Conservation (phyloP, 2,797 vertebrate genomes). For the Astyanax mexicanus region DNA sequence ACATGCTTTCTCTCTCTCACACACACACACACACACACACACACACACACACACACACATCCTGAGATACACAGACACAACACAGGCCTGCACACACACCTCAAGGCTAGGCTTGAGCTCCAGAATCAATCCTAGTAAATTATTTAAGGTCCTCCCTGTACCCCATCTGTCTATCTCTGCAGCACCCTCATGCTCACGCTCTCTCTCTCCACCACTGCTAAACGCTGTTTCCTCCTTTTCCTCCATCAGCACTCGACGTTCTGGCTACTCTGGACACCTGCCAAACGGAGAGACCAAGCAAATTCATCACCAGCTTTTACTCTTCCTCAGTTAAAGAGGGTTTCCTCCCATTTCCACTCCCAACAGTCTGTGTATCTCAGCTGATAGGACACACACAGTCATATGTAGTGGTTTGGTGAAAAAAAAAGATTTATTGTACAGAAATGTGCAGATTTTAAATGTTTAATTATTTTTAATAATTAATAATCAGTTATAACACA, state of each 20-base stretch:
- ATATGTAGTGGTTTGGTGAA: too few relatives aligned
- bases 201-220: slow-evolving; percentile 8
- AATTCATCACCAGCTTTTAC: neutral
- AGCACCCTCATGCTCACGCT: neutral
- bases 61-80: neutral
- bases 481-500: too few relatives aligned
- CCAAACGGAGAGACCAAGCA: slow-evolving; percentile 9
- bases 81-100: neutral
- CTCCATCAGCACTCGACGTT: slow-evolving; percentile 17
- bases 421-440: too few relatives aligned
- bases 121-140: slow-evolving; percentile 64
- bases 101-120: slow-evolving; percentile 41
- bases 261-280: slow-evolving; percentile 12
- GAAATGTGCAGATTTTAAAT: too few relatives aligned
- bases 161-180: neutral
- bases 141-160: slow-evolving; percentile 62
- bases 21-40: neutral
- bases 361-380: too few relatives aligned
- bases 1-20: neutral
- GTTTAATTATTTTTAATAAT: too few relatives aligned
- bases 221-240: slow-evolving; percentile 2
- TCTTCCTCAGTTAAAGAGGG: neutral
- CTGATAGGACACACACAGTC: too few relatives aligned
- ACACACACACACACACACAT: neutral
- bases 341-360: too few relatives aligned